A percentile compares a stretch with the other conserved stretches of the same genome.
phyloP scores from a whole-genome alignment of 2,113 vertebrate species.

The Orycteropus afer region DNA sequence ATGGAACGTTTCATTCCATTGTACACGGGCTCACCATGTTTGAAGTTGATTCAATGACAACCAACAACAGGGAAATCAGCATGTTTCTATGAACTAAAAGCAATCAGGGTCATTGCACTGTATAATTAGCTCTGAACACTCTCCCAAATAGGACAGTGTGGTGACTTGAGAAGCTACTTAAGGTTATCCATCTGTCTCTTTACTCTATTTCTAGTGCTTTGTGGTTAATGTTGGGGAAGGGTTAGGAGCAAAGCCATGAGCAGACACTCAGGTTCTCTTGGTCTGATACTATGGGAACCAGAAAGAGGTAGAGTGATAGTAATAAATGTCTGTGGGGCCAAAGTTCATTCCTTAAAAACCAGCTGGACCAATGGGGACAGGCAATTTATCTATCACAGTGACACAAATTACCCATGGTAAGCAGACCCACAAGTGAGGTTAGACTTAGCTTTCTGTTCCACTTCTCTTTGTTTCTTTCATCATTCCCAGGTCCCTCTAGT shows the following conservation, averaged over 20 bases:
- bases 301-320: not conserved
- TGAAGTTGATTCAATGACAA: no score
- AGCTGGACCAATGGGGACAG: not conserved
- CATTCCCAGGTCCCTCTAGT: not conserved
- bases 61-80: not conserved
- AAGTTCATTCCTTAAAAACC: not conserved
- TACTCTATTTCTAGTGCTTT: conserved; percentile 38
- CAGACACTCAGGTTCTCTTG: conserved; percentile 21
- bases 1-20: no score
- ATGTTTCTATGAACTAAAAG: not conserved
- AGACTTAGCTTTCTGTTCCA: not conserved
- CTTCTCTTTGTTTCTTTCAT: not conserved
- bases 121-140: not conserved
- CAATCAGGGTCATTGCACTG: not conserved
- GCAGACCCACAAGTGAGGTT: not conserved
- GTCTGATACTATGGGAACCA: not conserved
- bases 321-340: not conserved
- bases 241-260: conserved; percentile 18
- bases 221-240: not conserved
- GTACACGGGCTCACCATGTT: no score
- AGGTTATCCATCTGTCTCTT: conserved; percentile 29
- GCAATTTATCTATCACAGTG: not conserved
- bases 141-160: not conserved
- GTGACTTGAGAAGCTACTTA: not conserved
- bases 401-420: not conserved